Conservation (phyloP, 2,113 vertebrate genomes). For the Carettochelys insculpta region DNA sequence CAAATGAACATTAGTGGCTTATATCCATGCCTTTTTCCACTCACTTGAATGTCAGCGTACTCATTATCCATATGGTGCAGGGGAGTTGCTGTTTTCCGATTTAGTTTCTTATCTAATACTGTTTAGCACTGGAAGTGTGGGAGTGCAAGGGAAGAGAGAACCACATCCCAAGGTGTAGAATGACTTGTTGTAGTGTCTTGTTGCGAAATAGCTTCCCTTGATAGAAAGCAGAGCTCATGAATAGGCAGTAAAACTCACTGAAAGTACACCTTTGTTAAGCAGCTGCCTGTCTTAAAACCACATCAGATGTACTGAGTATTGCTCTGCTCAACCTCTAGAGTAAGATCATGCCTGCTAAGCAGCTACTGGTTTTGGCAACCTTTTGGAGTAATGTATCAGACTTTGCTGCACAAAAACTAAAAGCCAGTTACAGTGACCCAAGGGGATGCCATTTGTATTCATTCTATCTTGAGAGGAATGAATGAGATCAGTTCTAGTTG, state of each 20-base stretch:
- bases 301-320: fast-evolving
- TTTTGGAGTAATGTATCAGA: background rate
- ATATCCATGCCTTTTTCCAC: background rate
- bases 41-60: background rate
- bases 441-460: background rate
- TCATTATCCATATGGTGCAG: constrained; percentile 8
- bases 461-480: background rate
- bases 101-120: background rate
- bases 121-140: constrained; percentile 25
- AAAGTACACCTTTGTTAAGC: background rate
- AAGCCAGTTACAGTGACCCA: background rate
- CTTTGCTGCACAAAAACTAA: background rate
- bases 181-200: background rate
- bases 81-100: constrained; percentile 21
- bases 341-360: background rate
- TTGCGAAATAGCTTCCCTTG: background rate
- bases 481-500: background rate
- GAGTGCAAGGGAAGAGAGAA: constrained; percentile 11
- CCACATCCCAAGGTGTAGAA: background rate
- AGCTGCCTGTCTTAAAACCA: background rate
- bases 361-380: background rate
- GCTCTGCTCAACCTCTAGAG: background rate
- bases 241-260: background rate
- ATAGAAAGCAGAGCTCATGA: background rate
- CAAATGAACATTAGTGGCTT: background rate